phyloP scores from a whole-genome alignment of 2,797 vertebrate species.

The Australoheros facetus region DNA sequence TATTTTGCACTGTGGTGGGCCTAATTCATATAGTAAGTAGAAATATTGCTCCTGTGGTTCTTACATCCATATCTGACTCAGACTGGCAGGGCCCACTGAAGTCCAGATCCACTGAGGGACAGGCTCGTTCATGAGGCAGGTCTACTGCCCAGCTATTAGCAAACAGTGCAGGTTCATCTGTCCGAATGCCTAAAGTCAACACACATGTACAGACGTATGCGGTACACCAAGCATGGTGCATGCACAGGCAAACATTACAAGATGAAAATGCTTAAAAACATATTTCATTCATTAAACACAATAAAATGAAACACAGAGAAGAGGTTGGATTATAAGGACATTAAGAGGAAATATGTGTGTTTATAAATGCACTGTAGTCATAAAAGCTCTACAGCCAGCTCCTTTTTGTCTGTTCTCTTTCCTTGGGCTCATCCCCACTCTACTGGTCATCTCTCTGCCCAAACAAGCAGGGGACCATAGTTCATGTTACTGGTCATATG shows the following conservation, averaged over 20 bases:
- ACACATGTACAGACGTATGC: neutral
- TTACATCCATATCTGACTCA: conserved; percentile 91
- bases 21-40: neutral
- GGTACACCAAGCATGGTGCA: neutral
- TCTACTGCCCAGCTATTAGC: conserved; percentile 94
- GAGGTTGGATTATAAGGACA: neutral
- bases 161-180: conserved; percentile 91
- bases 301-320: neutral
- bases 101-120: conserved; percentile 86
- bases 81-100: conserved; percentile 91
- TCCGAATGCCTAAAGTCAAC: conserved; percentile 73
- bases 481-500: conserved; percentile 62
- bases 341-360: neutral
- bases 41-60: conserved; percentile 20
- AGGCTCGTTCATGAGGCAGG: conserved; percentile 82
- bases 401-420: conserved; percentile 18
- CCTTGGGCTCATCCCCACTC: conserved; percentile 27
- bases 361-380: neutral
- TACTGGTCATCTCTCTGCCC: conserved; percentile 19
- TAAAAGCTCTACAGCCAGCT: neutral
- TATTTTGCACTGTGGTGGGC: neutral
- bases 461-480: conserved; percentile 34
- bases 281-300: neutral
- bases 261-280: neutral
- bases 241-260: neutral